Evolutionary conservation across 2,888 invertebrate species (phyloP), one percentile per base, ranked within the genome.

Genomic region (Cephalotes varians): DNA sequence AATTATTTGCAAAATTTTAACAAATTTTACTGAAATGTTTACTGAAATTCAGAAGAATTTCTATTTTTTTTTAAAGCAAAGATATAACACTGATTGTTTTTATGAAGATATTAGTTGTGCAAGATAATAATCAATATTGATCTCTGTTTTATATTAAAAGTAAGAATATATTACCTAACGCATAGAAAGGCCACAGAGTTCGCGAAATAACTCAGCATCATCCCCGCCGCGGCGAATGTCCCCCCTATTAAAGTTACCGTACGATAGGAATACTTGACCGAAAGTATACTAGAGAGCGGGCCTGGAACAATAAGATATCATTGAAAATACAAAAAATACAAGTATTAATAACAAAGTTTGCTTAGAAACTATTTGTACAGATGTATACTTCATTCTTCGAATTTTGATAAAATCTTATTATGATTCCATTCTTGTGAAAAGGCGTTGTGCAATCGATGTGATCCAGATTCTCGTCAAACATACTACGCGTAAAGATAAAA

Each of bases 161-260:
- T 28, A 58, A 21, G 25, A n/a, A 71, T 49, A 37, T 69, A 95
- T 95, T 93, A 98, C 97, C 97, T 97, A 92, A 98, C 95, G 92
- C 97, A 98, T 73, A 98, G 95, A 94, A 96, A 97, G 64, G 96
- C 95, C 89, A 98, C 96, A n/a, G 97, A 97, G 87, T 96, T 96
- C 5, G 98, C 98, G 95, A 96, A 98, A 92, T 96, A 97, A 93
- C 98, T 98, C 87, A 97, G 94, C 87, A 98, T 97, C 97, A 98
- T 97, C 69, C 98, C 98, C 87, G 96, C 95, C 0, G 98, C 97
- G 0, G 98, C 98, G 86, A 97, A 97, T 47, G 97, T 96, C 6
- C 98, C 98, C 9, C 98, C 98, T 37, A 98, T 95, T 18, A 98
- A 95, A 0, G 98, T 98, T 47, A 98, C 98, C 15, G 97, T 97